Percentiles rank a stretch among this genome's conserved stretches.
These are phyloP conservation scores for Drosophila ficusphila DNA, from an alignment of 1,140 invertebrate genomes.

Conservation along the genomic window DNA sequence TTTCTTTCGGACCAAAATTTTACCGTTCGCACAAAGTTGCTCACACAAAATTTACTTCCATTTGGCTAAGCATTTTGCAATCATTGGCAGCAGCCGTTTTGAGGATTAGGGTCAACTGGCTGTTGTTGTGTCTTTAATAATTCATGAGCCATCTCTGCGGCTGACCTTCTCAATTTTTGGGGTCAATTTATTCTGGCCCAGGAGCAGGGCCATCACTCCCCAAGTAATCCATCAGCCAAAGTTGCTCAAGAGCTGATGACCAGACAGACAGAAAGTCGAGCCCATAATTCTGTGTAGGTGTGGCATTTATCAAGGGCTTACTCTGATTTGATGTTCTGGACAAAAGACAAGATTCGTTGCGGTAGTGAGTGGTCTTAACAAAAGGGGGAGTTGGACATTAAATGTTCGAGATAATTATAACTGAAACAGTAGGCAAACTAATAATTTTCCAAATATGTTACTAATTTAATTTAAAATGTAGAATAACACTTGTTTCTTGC, in stretches of 20 bases:
- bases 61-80: constrained; percentile 69
- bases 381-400: no score
- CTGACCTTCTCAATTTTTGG: constrained; percentile 70
- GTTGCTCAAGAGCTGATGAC: constrained; percentile 12
- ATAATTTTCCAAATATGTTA: no score
- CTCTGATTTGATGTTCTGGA: constrained; percentile 40
- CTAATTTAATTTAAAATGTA: not conserved
- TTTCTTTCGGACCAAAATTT: constrained; percentile 13
- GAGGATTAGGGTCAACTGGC: constrained; percentile 70
- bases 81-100: constrained; percentile 50
- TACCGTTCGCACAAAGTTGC: constrained; percentile 10
- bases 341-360: not conserved
- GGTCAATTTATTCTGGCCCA: constrained; percentile 59
- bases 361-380: not conserved
- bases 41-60: constrained; percentile 53
- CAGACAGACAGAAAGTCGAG: constrained; percentile 5
- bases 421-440: no score
- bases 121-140: constrained; percentile 62
- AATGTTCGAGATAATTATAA: no score
- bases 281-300: constrained; percentile 14
- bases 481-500: no score
- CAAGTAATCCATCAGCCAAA: constrained; percentile 32
- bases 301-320: constrained; percentile 35
- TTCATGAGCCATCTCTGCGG: constrained; percentile 59
- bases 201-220: constrained; percentile 16